Evolutionary conservation across 2,797 vertebrate species (phyloP).

Genomic region (Hafferia zeledoni): DNA sequence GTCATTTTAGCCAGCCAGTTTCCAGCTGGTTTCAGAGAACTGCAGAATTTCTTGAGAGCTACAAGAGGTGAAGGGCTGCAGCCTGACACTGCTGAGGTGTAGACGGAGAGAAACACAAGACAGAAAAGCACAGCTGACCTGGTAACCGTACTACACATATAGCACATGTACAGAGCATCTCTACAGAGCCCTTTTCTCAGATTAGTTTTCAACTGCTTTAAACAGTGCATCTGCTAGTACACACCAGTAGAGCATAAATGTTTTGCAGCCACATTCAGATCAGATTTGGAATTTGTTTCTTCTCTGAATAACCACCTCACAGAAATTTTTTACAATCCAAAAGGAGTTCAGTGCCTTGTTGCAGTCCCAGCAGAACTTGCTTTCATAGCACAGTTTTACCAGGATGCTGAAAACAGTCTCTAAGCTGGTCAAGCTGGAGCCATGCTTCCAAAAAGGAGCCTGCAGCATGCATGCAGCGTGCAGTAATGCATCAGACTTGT

Average conservation of each 20-base stretch:
- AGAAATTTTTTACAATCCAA: not conserved
- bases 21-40: not conserved
- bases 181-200: not conserved
- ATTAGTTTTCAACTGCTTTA: not conserved
- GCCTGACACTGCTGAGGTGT: not conserved
- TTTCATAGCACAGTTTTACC: slow-evolving; percentile 45
- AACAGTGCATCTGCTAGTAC: not conserved
- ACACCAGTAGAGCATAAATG: not conserved
- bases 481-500: slow-evolving; percentile 30
- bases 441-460: slow-evolving; percentile 49
- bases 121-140: not conserved
- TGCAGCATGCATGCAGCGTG: slow-evolving; percentile 51
- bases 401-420: not conserved
- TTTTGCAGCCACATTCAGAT: not conserved
- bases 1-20: slow-evolving; percentile 12
- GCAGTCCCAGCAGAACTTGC: slow-evolving; percentile 42
- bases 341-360: not conserved
- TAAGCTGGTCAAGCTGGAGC: slow-evolving; percentile 33
- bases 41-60: not conserved
- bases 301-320: not conserved
- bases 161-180: not conserved
- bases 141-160: not conserved
- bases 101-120: not conserved
- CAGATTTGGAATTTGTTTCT: not conserved
- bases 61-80: not conserved